Evolutionary conservation across 2,888 invertebrate genomes (phyloP), one percentile per base, ranked within the genome.

Genomic region (Dusona sp.): DNA sequence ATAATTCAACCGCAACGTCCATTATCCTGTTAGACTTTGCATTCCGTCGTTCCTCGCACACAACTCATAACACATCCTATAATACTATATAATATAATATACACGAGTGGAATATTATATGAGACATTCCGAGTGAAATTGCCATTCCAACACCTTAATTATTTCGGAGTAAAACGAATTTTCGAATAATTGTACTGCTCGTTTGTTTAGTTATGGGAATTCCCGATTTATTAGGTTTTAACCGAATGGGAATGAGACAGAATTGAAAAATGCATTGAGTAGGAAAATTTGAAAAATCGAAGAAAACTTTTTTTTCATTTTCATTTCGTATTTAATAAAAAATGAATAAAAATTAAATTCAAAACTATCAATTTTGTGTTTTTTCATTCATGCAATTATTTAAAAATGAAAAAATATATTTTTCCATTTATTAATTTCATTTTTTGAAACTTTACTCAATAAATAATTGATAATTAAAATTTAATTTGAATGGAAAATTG

Each of bases 21-120:
- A 92, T 92, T 92, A 92, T 90, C 91, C 87, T 91, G 82, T 85
- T 85, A 79, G 65, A 80, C 72, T 64, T 38, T 80, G 72, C 72
- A 73, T 80, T 80, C 72, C 29, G 48, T 68, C 75, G 75, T 64
- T 29, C 48, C 68, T 74, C 81, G 75, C 45, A 57, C 75, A 67
- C 36, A 54, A 54, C 45, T 64, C 38, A 64, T 64, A 75, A 42
- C 42, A 42, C 38, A 61, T 45, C 33, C 72, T 64, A 65, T 25
- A 68, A 74, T 73, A 54, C 33, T 13, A 42, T 16, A 25, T 8
- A 68, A 67, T 79, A 72, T 57, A 16, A 72, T 68, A 72, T 57
- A 72, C 54, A 61, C 13, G 29, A 29, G 16, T 61, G 61, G 16
- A 61, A 33, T 68, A 68, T 68, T 57, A 67, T 79, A 64, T 51